Percentiles rank a stretch among this genome's conserved stretches.
These are phyloP conservation scores for Mystacides longicornis DNA, from an alignment of 2,888 invertebrate species.

Conservation along the genomic window DNA sequence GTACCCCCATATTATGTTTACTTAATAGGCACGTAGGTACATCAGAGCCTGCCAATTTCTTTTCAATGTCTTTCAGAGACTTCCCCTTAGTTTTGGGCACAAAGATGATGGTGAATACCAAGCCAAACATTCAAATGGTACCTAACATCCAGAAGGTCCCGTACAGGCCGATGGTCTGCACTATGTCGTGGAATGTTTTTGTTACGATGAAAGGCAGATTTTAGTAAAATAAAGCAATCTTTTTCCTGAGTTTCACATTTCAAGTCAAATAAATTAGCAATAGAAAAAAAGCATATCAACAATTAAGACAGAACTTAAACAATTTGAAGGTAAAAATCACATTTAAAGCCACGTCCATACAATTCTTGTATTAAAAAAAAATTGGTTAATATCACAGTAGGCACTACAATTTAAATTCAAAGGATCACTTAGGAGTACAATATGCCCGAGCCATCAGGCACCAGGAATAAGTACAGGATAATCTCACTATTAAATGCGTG, in stretches of 20 bases:
- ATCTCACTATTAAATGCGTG: too few relatives aligned
- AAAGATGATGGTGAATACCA: slow-evolving; percentile 73
- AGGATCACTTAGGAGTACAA: too few relatives aligned
- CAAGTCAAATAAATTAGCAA: too few relatives aligned
- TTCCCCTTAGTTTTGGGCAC: slow-evolving; percentile 93
- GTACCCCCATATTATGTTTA: too few relatives aligned
- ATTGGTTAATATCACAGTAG: too few relatives aligned
- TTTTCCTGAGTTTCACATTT: slow-evolving; percentile 79
- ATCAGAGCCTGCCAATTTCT: slow-evolving; percentile 58
- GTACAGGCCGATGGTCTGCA: slow-evolving; percentile 53
- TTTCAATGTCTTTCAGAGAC: slow-evolving; percentile 87
- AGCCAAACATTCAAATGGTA: slow-evolving; percentile 58
- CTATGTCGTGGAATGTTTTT: slow-evolving; percentile 70
- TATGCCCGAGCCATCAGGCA: slow-evolving; percentile 74
- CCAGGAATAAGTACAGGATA: slow-evolving; percentile 79
- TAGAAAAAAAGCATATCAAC: slow-evolving; percentile 81
- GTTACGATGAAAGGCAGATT: slow-evolving; percentile 83
- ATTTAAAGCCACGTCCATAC: too few relatives aligned
- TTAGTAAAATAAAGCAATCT: slow-evolving; percentile 93
- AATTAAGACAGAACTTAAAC: too few relatives aligned
- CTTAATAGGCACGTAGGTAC: not conserved
- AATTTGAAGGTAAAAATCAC: too few relatives aligned
- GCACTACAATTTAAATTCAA: too few relatives aligned
- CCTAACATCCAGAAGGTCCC: slow-evolving; percentile 80
- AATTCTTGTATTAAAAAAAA: too few relatives aligned